These are phyloP conservation scores for Macrosiphum euphorbiae DNA, from an alignment of 2,888 invertebrate genomes.

Conservation along the genomic window DNA sequence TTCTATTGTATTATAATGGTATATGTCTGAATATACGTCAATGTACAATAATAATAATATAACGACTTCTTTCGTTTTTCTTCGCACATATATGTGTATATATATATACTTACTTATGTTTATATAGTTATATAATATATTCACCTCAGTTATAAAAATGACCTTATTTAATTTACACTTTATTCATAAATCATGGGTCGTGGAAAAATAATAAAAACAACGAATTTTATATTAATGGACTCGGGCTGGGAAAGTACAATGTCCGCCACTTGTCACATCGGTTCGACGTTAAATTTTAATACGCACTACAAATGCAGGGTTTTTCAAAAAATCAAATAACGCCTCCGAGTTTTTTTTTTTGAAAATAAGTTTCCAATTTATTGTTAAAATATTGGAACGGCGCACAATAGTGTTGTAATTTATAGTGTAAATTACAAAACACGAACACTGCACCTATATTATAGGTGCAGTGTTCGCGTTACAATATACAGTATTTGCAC, in stretches of 20 bases:
- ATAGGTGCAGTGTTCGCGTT: neutral
- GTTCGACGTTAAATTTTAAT: neutral
- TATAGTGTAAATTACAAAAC: neutral
- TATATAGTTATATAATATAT: neutral
- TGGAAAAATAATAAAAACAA: neutral
- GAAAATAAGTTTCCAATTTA: neutral
- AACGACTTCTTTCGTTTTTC: neutral
- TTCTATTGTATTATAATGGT: neutral
- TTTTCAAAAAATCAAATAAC: neutral
- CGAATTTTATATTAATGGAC: slow-evolving; percentile 1
- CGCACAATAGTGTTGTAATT: neutral
- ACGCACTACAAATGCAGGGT: neutral
- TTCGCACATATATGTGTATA: neutral
- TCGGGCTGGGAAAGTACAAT: neutral
- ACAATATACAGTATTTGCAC: neutral
- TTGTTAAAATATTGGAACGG: neutral
- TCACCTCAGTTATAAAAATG: neutral
- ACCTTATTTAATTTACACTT: slow-evolving; percentile 29
- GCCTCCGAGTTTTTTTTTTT: neutral
- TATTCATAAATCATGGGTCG: neutral
- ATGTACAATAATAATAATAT: neutral
- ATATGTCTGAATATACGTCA: neutral
- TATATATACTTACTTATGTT: no score
- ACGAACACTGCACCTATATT: no score
- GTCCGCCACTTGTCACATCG: neutral